A percentile compares a stretch with the other conserved stretches of the same genome.
These are phyloP conservation scores for Conomelus anceps DNA, from an alignment of 2,888 invertebrate genomes.

Conservation along the genomic window DNA sequence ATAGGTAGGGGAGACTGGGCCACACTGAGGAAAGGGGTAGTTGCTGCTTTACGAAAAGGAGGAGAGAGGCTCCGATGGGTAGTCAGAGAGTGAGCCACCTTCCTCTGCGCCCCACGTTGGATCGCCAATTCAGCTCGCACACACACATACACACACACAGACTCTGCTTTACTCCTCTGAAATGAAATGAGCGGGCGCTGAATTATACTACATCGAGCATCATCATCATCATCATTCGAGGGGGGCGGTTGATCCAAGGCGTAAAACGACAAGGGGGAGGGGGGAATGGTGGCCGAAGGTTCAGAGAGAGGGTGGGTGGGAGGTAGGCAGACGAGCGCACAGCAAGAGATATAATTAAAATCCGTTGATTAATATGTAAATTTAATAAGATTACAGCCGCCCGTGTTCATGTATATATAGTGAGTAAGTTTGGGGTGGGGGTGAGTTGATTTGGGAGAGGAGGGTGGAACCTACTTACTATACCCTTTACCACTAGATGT, in stretches of 20 bases:
- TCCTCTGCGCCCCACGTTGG: not conserved
- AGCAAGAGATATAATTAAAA: slow-evolving; percentile 82
- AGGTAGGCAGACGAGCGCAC: slow-evolving; percentile 25
- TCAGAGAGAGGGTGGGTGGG: not conserved
- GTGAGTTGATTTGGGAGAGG: not conserved
- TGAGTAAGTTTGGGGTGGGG: slow-evolving; percentile 6
- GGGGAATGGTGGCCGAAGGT: not conserved
- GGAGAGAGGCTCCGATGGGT: slow-evolving; percentile 33
- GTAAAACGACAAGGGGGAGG: slow-evolving; percentile 41
- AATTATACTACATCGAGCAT: not conserved
- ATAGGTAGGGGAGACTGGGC: slow-evolving; percentile 6
- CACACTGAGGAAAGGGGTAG: slow-evolving; percentile 1
- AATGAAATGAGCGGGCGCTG: not conserved
- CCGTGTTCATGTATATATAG: slow-evolving; percentile 40
- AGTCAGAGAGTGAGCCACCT: not conserved
- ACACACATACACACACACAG: not conserved
- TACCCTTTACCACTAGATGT: not conserved
- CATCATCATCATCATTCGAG: not conserved
- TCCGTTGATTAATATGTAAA: slow-evolving; percentile 98
- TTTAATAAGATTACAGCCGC: slow-evolving; percentile 95
- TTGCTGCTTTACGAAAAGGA: slow-evolving; percentile 16
- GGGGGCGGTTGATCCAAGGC: slow-evolving; percentile 29
- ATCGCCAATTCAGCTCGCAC: not conserved
- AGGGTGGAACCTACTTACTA: not conserved
- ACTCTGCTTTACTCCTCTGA: too few relatives aligned